Evolutionary conservation across 1,140 invertebrate species (phyloP).

Genomic region (Bombus turneri): DNA sequence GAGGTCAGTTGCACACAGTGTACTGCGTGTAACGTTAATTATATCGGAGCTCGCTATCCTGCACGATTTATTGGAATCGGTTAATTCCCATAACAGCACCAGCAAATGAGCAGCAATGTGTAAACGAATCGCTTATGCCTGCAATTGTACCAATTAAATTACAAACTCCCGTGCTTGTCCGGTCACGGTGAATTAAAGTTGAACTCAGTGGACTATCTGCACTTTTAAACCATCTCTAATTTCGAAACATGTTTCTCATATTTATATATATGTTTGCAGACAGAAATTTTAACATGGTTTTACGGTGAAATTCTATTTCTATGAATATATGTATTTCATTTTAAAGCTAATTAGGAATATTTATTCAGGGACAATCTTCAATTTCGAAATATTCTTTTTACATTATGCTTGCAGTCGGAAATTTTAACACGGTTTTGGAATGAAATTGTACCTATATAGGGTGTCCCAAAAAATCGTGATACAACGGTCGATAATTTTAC

Average conservation of each 20-base stretch:
- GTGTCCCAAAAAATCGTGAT: too few relatives aligned
- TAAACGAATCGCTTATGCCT: neutral
- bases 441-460: too few relatives aligned
- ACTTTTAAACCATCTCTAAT: neutral
- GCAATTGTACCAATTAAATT: neutral
- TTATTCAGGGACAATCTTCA: too few relatives aligned
- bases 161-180: neutral
- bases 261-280: neutral
- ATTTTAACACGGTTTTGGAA: too few relatives aligned
- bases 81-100: neutral
- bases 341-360: too few relatives aligned
- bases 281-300: too few relatives aligned
- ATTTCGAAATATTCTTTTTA: too few relatives aligned
- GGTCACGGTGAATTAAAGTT: neutral
- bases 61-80: conserved; percentile 25
- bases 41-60: neutral
- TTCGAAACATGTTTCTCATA: neutral
- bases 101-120: neutral
- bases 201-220: neutral
- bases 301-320: too few relatives aligned
- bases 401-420: too few relatives aligned
- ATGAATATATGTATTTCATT: too few relatives aligned
- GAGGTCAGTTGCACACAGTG: conserved; percentile 1
- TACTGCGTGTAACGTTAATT: conserved; percentile 28
- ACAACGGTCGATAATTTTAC: too few relatives aligned